Evolutionary conservation across 1,140 invertebrate genomes (phyloP), one percentile per base, ranked within the genome.

Genomic region (Lucilia sericata): DNA sequence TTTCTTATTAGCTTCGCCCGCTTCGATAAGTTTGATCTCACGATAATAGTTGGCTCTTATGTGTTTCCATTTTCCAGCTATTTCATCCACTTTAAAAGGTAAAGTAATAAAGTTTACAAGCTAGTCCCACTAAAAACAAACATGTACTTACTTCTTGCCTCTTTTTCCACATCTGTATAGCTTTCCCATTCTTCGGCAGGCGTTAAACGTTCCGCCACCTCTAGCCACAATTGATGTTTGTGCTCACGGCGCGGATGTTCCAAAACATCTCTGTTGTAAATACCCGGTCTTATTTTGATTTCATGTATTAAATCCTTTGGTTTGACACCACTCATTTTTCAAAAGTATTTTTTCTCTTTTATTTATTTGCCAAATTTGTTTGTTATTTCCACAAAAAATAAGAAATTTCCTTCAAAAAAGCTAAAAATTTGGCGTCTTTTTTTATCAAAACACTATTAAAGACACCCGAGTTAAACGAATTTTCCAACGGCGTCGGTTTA

Each of bases 181-280:
- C 17, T 19, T 49, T 80, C 42, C 76, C 76, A 80, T 5, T 80
- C 76, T 80, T 80, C 76, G 10, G 21, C 42, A 13, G 76, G 76
- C 7, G 76, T 80, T 42, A 80, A 49, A 19, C 21, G n/a, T 30
- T 80, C 76, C 5, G 42, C 76, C 9, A 80, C 76, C 49, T 80
- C 76, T 25, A 80, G 42, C 76, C 76, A 80, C 19, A 80, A 49
- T 49, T 49, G 36, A 49, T 80, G 76, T 51, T 80, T 80, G 47
- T 80, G 76, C 2, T 49, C 76, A 1, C 42, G 8, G n/a, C 14
- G n/a, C 12, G 36, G 36, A 13, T 80, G 47, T 3, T 80, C 76
- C 19, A 49, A 21, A n/a, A 80, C 8, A 80, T 80, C 42, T 80
- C n/a, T 80, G 19, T 80, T 80, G 76, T 80, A 80, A 14, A 80